Conservation (phyloP, 2,888 invertebrate species). For the Oxyteleia sp. region DNA sequence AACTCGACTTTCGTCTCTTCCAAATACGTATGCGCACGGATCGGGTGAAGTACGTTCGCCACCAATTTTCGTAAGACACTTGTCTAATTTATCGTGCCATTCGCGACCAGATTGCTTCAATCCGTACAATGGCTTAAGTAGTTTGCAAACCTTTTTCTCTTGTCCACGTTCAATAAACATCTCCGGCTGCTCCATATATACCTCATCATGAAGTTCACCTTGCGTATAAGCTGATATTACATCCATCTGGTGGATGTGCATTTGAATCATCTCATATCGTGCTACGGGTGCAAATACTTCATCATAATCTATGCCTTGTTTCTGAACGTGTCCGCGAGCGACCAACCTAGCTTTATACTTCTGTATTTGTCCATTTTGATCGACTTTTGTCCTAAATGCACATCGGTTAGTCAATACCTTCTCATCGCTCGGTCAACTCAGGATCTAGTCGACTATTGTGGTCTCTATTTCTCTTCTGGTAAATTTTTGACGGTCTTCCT, state of each 20-base stretch:
- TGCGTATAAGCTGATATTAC: background rate
- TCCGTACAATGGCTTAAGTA: background rate
- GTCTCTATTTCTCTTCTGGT: background rate
- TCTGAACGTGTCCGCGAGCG: too few species aligned
- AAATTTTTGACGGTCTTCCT: background rate
- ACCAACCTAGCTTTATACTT: background rate
- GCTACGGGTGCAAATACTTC: background rate
- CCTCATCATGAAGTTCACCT: background rate
- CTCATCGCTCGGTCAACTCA: too few species aligned
- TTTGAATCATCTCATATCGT: background rate
- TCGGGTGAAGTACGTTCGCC: conserved; percentile 38
- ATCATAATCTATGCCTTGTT: too few species aligned
- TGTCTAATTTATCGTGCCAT: conserved; percentile 1
- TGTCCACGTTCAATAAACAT: background rate
- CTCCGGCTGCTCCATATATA: background rate
- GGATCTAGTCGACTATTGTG: background rate
- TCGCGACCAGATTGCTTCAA: background rate
- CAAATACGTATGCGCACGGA: conserved; percentile 56
- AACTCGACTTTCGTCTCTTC: conserved; percentile 30
- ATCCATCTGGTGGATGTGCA: background rate
- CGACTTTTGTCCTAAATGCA: too few species aligned
- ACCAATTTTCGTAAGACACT: conserved; percentile 13
- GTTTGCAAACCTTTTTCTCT: background rate
- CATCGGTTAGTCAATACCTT: too few species aligned
- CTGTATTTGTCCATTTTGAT: too few species aligned